A percentile compares a stretch with the other conserved stretches of the same genome.
Evolutionary conservation across 2,888 invertebrate species (phyloP).

Genomic region (Pheosia gnoma): DNA sequence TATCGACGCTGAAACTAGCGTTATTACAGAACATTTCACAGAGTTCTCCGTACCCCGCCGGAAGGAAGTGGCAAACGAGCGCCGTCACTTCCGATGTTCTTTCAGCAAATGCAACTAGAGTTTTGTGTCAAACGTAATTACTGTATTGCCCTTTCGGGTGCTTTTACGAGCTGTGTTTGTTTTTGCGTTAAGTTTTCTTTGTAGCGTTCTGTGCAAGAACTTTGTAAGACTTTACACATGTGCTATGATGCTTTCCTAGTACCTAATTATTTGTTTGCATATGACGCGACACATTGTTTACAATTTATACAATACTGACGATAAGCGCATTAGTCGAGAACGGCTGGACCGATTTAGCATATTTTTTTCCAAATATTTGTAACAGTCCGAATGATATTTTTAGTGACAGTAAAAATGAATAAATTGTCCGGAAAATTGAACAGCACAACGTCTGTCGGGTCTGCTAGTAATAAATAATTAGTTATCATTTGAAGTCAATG

Average conservation of each 20-base stretch:
- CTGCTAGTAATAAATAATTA: too few species aligned
- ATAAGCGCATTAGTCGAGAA: too few species aligned
- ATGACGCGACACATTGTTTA: too few species aligned
- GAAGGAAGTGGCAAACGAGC: slow-evolving; percentile 54
- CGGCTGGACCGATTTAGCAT: too few species aligned
- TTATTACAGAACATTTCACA: slow-evolving; percentile 38
- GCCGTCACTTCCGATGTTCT: slow-evolving; percentile 49
- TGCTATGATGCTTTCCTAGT: slow-evolving; percentile 2
- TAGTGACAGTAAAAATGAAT: too few species aligned
- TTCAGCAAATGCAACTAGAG: slow-evolving; percentile 51
- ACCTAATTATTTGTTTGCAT: background rate
- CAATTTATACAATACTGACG: too few species aligned
- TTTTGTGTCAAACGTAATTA: slow-evolving; percentile 57
- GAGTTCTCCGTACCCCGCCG: slow-evolving; percentile 28
- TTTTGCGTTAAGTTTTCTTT: slow-evolving; percentile 33
- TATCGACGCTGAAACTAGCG: slow-evolving; percentile 25
- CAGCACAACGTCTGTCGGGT: too few species aligned
- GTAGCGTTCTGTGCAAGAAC: slow-evolving; percentile 29
- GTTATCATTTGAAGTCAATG: too few species aligned
- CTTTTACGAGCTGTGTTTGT: slow-evolving; percentile 27
- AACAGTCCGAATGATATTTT: too few species aligned
- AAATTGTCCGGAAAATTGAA: too few species aligned
- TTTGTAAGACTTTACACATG: slow-evolving; percentile 5
- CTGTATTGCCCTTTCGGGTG: slow-evolving; percentile 39
- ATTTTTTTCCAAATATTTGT: too few species aligned